phyloP scores from a whole-genome alignment of 2,113 vertebrate genomes.

The Peromyscus maniculatus region DNA sequence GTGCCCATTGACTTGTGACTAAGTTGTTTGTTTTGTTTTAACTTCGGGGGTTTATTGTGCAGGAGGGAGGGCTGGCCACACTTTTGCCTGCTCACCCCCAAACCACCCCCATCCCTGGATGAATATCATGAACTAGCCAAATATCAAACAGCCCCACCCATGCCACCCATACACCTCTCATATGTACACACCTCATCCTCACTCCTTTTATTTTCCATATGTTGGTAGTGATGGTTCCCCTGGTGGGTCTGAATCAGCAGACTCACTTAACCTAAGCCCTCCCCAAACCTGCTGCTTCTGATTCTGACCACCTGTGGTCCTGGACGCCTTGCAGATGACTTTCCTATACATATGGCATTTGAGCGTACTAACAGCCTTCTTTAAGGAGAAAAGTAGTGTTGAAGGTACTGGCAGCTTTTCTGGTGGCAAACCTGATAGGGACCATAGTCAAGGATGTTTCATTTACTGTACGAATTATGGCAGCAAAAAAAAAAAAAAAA shows the following conservation, averaged over 20 bases:
- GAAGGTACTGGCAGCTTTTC: neutral
- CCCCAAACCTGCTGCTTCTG: neutral
- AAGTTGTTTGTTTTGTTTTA: neutral
- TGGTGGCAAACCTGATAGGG: neutral
- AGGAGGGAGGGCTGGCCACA: neutral
- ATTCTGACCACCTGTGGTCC: neutral
- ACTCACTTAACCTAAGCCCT: accelerated
- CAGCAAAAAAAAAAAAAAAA: neutral
- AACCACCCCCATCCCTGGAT: too few relatives aligned
- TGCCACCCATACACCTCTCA: neutral
- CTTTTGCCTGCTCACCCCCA: neutral
- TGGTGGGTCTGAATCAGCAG: neutral
- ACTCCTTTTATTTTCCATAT: accelerated
- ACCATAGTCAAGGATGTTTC: neutral
- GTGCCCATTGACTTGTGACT: neutral
- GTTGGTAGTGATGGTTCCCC: accelerated
- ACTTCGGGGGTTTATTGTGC: neutral
- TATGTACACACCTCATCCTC: neutral
- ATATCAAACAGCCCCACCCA: neutral
- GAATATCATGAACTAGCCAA: neutral
- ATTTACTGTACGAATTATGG: neutral
- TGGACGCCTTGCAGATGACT: too few relatives aligned
- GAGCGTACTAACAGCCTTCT: neutral
- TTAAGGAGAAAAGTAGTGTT: neutral
- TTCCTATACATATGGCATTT: accelerated